phyloP scores from a whole-genome alignment of 2,113 vertebrate species.

The Semnopithecus entellus region DNA sequence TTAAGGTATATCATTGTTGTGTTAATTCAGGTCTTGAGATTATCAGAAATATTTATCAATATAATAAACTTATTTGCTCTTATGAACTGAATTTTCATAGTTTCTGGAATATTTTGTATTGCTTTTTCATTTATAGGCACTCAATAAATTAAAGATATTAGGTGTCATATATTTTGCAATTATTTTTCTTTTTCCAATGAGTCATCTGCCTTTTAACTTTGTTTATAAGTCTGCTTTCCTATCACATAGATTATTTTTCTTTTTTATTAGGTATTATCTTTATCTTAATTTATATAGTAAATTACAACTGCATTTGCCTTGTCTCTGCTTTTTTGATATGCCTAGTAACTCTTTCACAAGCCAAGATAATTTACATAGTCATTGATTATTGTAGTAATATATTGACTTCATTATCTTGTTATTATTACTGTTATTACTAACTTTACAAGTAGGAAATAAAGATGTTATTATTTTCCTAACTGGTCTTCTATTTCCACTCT shows the following conservation, averaged over 20 bases:
- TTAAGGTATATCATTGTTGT: neutral
- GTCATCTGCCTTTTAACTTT: neutral
- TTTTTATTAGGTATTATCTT: neutral
- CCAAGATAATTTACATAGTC: neutral
- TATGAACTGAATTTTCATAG: neutral
- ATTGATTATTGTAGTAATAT: neutral
- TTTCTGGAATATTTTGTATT: neutral
- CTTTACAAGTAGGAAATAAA: neutral
- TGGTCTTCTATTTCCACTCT: neutral
- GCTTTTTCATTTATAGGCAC: neutral
- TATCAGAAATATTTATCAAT: neutral
- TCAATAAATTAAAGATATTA: neutral
- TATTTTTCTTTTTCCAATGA: neutral
- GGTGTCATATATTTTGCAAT: neutral
- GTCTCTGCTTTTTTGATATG: neutral
- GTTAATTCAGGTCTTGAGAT: neutral
- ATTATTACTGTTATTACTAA: neutral
- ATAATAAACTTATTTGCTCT: neutral
- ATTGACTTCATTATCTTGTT: neutral
- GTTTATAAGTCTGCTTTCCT: neutral
- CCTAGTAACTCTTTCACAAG: neutral
- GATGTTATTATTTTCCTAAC: neutral
- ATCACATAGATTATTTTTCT: neutral
- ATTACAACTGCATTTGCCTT: neutral
- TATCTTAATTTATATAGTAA: neutral